phyloP scores from a whole-genome alignment of 2,888 invertebrate species.

The Drosophila prolongata region DNA sequence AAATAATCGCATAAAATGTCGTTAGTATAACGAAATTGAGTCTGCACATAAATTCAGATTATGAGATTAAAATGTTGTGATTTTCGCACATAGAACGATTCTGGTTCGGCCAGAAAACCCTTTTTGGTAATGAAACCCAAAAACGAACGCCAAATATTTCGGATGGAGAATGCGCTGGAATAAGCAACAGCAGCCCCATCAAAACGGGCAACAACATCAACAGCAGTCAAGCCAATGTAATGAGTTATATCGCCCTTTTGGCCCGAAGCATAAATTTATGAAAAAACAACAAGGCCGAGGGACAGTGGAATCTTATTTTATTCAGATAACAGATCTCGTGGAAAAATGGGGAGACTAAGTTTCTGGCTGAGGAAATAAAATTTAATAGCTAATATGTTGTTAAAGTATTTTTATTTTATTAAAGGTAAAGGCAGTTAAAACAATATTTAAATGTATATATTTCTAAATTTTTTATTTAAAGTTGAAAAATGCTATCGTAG shows the following conservation, averaged over 20 bases:
- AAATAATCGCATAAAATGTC: slow-evolving; percentile 79
- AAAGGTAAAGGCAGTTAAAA: too few species aligned
- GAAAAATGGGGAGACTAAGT: neutral
- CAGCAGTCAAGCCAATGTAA: slow-evolving; percentile 62
- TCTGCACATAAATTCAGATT: slow-evolving; percentile 81
- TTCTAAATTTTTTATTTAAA: too few species aligned
- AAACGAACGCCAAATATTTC: slow-evolving; percentile 31
- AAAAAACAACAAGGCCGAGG: slow-evolving; percentile 25
- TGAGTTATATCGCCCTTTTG: slow-evolving; percentile 63
- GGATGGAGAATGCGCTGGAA: slow-evolving; percentile 53
- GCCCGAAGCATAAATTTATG: slow-evolving; percentile 45
- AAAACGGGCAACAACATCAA: slow-evolving; percentile 39
- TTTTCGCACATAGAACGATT: slow-evolving; percentile 63
- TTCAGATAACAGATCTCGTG: neutral
- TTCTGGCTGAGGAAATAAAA: neutral
- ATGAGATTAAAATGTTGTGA: slow-evolving; percentile 80
- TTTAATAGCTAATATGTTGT: neutral
- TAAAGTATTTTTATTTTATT: neutral
- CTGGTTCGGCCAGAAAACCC: slow-evolving; percentile 37
- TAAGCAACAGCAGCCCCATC: slow-evolving; percentile 50
- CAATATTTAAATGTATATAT: too few species aligned
- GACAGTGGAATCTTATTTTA: slow-evolving; percentile 38
- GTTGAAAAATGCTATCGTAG: too few species aligned
- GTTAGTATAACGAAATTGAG: slow-evolving; percentile 81
- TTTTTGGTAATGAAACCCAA: slow-evolving; percentile 52